Percentiles rank a stretch among this genome's conserved stretches.
These are phyloP conservation scores for Silurus aristotelis DNA, from an alignment of 2,797 vertebrate genomes.

Conservation along the genomic window DNA sequence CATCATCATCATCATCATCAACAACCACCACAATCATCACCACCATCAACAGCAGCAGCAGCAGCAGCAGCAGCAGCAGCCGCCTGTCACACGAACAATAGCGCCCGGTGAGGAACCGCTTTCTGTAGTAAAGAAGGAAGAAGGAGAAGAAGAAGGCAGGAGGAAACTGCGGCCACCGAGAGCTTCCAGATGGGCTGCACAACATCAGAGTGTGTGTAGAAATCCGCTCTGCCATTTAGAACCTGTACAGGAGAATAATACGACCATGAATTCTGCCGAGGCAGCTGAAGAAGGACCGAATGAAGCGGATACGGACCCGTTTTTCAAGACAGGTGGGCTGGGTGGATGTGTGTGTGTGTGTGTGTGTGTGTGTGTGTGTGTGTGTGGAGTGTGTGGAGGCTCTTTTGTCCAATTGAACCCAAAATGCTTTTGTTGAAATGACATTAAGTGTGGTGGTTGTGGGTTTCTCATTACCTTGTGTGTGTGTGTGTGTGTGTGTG, in stretches of 20 bases:
- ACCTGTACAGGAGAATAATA: neutral
- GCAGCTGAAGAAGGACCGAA: constrained; percentile 81
- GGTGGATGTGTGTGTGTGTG: constrained; percentile 12
- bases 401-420: constrained; percentile 31
- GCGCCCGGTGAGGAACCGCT: constrained; percentile 55
- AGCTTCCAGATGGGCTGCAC: constrained; percentile 47
- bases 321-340: constrained; percentile 83
- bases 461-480: neutral
- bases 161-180: constrained; percentile 44
- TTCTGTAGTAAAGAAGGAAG: constrained; percentile 23
- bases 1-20: too few relatives aligned
- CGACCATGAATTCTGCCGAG: constrained; percentile 78
- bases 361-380: constrained; percentile 4
- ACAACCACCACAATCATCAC: neutral
- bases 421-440: constrained; percentile 14
- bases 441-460: neutral
- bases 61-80: constrained; percentile 22
- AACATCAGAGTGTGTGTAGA: constrained; percentile 42
- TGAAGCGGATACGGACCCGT: constrained; percentile 84
- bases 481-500: constrained; percentile 11
- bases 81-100: constrained; percentile 58
- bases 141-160: constrained; percentile 25
- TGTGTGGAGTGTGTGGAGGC: constrained; percentile 19
- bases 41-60: neutral
- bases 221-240: neutral